Base-by-base conservation (phyloP, 2,888 invertebrate species). In the Oscheius onirici region DNA sequence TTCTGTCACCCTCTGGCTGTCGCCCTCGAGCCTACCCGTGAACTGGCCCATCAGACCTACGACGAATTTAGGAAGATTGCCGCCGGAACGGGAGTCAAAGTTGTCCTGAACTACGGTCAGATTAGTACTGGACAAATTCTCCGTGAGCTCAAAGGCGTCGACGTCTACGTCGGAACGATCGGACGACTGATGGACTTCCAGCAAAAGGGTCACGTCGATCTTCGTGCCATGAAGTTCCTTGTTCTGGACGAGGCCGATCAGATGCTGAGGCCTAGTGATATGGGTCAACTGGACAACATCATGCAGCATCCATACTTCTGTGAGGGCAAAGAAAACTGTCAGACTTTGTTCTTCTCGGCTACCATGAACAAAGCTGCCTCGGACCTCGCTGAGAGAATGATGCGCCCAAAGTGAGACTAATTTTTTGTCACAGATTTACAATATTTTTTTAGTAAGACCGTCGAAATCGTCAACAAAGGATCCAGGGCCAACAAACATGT, bases 21-120 rank as follows among this genome's bases (percentile, higher is more conserved):
- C 0, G 92, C 97, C 61, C 90, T 97, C 0, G 92, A 94, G 0
- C 97, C 97, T 0, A 97, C 97, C 0, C 91, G 97, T 54, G 97
- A 99, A 88, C 89, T 99, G 68, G 92, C 93, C 0, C 91, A 92
- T 15, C 97, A 97, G 86, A 95, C 96, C 77, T 92, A 74, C 57
- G 76, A 85, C 6, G 34, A 46, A 3, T 65, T 79, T 11, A 43
- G 26, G n/a, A 67, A 24, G 20, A 74, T 60, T 41, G 17, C 71
- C 1, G 2, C 58, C 76, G 74, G 46, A 1, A 75, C 77, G 3
- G 77, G 57, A 10, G 68, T 84, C 44, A 28, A 26, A 2, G 70
- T 79, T 10, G 22, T 66, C 5, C 57, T 76, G 8, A 58, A 77
- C 6, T 80, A 80, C 55, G 85, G 85, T 11, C 73, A 84, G 34